phyloP scores from a whole-genome alignment of 2,113 vertebrate genomes.

The Aspiorhynchus laticeps region DNA sequence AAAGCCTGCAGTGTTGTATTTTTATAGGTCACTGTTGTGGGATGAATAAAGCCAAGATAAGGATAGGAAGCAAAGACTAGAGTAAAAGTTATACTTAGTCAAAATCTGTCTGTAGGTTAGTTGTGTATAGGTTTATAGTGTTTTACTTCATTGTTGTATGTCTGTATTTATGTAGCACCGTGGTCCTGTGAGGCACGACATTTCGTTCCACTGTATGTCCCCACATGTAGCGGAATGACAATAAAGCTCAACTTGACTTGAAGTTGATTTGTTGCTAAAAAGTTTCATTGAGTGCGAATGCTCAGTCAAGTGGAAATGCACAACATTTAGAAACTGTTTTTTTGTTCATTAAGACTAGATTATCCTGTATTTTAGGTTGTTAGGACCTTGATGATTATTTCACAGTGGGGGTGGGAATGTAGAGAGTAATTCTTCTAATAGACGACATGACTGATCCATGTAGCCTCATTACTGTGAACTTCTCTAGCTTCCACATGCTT shows the following conservation, averaged over 20 bases:
- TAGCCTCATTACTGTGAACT: conserved; percentile 2
- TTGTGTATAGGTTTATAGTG: too few species aligned
- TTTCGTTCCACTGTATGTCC: too few species aligned
- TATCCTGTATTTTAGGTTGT: not conserved
- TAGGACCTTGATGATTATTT: conserved; percentile 3
- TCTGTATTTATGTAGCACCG: too few species aligned
- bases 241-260: too few species aligned
- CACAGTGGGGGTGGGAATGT: not conserved
- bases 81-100: too few species aligned
- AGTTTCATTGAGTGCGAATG: not conserved
- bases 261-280: not conserved
- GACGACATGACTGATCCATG: conserved; percentile 4
- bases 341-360: not conserved
- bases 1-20: conserved; percentile 16
- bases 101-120: too few species aligned
- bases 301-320: not conserved
- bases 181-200: too few species aligned
- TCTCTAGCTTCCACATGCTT: not conserved
- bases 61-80: not conserved
- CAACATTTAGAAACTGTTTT: not conserved
- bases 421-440: conserved; percentile 16
- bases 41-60: not conserved
- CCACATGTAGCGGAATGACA: too few species aligned
- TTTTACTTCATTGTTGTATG: too few species aligned
- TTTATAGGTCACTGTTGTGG: conserved; percentile 32